Base-by-base conservation (phyloP, 2,797 vertebrate species). In the Miichthys miiuy region DNA sequence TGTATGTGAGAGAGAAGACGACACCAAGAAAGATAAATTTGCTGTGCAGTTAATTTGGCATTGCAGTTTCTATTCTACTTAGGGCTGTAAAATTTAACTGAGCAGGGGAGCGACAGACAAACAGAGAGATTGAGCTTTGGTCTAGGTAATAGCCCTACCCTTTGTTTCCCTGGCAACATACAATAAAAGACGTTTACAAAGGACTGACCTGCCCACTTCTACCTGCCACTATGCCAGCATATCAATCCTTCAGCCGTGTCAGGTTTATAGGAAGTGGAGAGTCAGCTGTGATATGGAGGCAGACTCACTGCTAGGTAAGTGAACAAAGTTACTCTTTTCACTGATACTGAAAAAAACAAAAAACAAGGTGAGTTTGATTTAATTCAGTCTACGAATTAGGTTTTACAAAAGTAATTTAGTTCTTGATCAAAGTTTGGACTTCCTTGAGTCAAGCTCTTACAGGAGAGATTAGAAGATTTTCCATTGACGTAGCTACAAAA, bases 131-230 rank as follows among this genome's bases (percentile, higher is more conserved):
- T 82, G 83, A 91, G 47, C 86, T 90, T 83, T 91, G 83, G 25
- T 80, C 86, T 44, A 1, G 5, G 10, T 86, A 60, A 90, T 73
- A 86, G 81, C 55, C 42, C n/a, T 71, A 72, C 72, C 80, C 80
- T 72, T 69, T 64, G 82, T 92, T 78, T 80, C 90, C 88, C n/a
- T 87, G 83, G 83, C 52, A 91, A 93, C 89, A 57, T 52, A 79
- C 77, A 86, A 86, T 82, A 75, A 75, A 93, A 92, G 94, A 94
- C 91, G 93, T 91, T 87, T 70, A 86, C 79, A 82, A 82, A 90
- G 84, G 30, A 48, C 20, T 64, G 87, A 30, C 88, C 89, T 25
- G 81, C 94, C 95, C 91, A 86, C 90, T 89, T 92, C 81, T 77
- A 92, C 85, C 84, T 90, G 87, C 79, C 67, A 66, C 55, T 52